Base-by-base conservation (phyloP, 2,888 invertebrate genomes). In the Eudasyphora cyanicolor region DNA sequence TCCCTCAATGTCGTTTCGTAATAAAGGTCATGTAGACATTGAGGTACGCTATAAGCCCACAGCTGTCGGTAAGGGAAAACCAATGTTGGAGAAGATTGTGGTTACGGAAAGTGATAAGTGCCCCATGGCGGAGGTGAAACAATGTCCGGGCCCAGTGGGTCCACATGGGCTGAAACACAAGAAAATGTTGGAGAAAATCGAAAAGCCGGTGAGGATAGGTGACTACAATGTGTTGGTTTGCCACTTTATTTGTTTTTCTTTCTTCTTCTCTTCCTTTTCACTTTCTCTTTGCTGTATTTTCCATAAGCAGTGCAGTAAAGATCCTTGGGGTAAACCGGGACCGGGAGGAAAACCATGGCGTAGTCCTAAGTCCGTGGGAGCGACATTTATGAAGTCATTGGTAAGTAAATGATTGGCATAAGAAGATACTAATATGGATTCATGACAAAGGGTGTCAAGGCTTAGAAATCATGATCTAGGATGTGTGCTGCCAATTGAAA, bases 351-450 rank as follows among this genome's bases (percentile, higher is more conserved):
- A 93, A 75, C 94, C 94, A 86, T 96, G 96, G 96, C 94, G 96
- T 89, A 94, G 95, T 92, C 96, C 95, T 82, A 94, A 94, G 88
- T 93, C 94, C 89, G 93, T 95, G 88, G 96, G 96, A 88, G 92
- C 94, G 87, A 94, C 95, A 92, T 96, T 96, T 93, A 94, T 95
- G 88, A 94, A 95, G 91, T 96, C 96, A 86, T 93, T 96, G 95
- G 96, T 96, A 94, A 85, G 87, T 79, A 7, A 86, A 17, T 4
- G 7, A 51, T 14, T 8, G 3, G 2, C 8, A 51, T 7, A 21
- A 51, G 21, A 45, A 14, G 2, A 3, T 12, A 14, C 10, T 8
- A 8, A 6, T 8, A 6, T 38, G 38, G 8, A 35, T 4, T 35
- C 35, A 35, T 35, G 35, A 8, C 35, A 8, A 4, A 35, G 35